These are phyloP conservation scores for Tetropium fuscum DNA, from an alignment of 2,888 invertebrate genomes.

Conservation along the genomic window DNA sequence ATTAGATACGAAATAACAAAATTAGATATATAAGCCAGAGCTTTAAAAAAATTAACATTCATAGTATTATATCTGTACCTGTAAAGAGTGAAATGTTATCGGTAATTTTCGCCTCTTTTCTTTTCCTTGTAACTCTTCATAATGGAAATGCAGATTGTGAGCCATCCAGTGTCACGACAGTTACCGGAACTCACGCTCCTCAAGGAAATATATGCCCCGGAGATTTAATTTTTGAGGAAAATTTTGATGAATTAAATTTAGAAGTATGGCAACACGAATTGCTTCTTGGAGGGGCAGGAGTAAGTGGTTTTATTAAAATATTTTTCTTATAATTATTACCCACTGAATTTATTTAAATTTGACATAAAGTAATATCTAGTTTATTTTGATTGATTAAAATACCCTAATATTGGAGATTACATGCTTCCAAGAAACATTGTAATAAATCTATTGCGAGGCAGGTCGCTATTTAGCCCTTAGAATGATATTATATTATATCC, in stretches of 20 bases:
- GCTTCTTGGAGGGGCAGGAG: slow-evolving; percentile 71
- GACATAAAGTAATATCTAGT: no score
- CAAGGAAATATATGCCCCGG: slow-evolving; percentile 67
- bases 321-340: not conserved
- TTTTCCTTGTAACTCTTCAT: not conserved
- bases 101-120: not conserved
- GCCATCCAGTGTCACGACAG: slow-evolving; percentile 31
- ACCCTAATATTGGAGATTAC: no score
- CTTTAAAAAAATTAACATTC: no score
- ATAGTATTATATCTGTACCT: no score
- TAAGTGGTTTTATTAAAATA: slow-evolving; percentile 59
- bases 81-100: not conserved
- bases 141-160: slow-evolving; percentile 5
- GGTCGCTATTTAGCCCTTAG: no score
- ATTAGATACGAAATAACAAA: no score
- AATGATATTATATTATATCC: no score
- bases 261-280: slow-evolving; percentile 76
- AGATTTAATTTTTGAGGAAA: slow-evolving; percentile 73
- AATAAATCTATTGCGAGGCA: no score
- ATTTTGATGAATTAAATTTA: slow-evolving; percentile 71
- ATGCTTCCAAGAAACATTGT: no score
- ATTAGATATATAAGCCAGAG: no score
- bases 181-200: slow-evolving; percentile 30
- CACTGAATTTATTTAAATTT: no score
- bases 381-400: no score